phyloP scores from a whole-genome alignment of 2,113 vertebrate species.

The Prolemur simus region DNA sequence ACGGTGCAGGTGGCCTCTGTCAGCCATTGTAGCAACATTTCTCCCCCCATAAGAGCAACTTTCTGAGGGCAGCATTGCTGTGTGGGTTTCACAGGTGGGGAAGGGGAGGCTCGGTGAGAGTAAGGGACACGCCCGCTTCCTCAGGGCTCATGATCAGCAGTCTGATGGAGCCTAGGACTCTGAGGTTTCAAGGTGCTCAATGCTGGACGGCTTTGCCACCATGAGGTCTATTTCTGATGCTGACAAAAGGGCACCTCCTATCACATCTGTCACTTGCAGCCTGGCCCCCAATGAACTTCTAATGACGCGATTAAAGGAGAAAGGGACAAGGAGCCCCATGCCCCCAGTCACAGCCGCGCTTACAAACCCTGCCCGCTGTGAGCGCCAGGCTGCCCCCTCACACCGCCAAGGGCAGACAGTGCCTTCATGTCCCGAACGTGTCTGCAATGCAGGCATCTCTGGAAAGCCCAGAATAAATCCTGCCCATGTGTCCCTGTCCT shows the following conservation, averaged over 20 bases:
- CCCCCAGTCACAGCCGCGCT: neutral
- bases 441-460: neutral
- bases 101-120: neutral
- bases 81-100: neutral
- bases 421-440: neutral
- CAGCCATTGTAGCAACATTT: neutral
- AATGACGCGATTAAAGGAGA: neutral
- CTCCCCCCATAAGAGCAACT: neutral
- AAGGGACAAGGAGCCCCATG: neutral
- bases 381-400: neutral
- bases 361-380: neutral
- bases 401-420: neutral
- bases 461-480: neutral
- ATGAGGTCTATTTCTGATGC: neutral
- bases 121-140: neutral
- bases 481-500: neutral
- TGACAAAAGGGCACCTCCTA: neutral
- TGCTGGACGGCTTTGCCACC: neutral
- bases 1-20: neutral
- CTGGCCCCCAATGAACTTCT: neutral
- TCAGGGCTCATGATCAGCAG: neutral
- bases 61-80: no score
- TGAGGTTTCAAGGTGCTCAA: neutral
- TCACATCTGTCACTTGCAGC: neutral
- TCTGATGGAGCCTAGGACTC: neutral